phyloP scores from a whole-genome alignment of 1,140 invertebrate genomes.

The Drosophila azteca region DNA sequence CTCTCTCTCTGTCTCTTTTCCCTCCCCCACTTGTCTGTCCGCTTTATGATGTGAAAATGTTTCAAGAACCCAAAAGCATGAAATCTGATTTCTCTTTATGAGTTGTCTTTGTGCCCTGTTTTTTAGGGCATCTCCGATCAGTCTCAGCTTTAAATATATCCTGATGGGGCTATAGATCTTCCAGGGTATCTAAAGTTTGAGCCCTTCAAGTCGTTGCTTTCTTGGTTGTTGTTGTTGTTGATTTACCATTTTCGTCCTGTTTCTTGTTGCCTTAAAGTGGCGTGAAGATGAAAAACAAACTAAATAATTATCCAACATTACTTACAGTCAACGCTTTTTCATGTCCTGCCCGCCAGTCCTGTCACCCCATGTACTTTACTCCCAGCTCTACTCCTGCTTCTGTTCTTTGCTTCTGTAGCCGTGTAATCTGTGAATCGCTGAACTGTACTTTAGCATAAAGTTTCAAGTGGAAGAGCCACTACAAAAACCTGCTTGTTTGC shows the following conservation, averaged over 20 bases:
- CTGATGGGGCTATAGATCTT: no score
- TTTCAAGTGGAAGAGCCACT: conserved; percentile 59
- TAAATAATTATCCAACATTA: conserved; percentile 81
- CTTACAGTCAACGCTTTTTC: conserved; percentile 76
- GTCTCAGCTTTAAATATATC: no score
- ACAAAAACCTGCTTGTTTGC: conserved; percentile 14
- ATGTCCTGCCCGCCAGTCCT: conserved; percentile 9
- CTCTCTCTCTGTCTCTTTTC: no score
- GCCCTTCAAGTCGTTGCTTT: no score
- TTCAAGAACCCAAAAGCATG: conserved; percentile 21
- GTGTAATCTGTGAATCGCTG: conserved; percentile 75
- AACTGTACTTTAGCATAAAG: conserved; percentile 79
- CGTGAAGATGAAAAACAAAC: conserved; percentile 50
- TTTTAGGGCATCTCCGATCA: no score
- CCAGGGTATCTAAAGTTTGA: no score
- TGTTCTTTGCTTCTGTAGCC: no score
- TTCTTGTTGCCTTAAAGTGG: conserved; percentile 48
- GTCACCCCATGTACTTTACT: neutral
- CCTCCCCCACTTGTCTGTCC: no score
- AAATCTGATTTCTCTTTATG: conserved; percentile 16
- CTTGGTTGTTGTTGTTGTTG: conserved; percentile 41
- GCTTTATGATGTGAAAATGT: conserved; percentile 43
- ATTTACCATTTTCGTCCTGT: conserved; percentile 41
- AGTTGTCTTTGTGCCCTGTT: no score
- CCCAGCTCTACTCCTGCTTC: neutral